Percentiles rank a stretch among this genome's conserved stretches.
Evolutionary conservation across 2,888 invertebrate genomes (phyloP).

Genomic region (Heliconius erato): DNA sequence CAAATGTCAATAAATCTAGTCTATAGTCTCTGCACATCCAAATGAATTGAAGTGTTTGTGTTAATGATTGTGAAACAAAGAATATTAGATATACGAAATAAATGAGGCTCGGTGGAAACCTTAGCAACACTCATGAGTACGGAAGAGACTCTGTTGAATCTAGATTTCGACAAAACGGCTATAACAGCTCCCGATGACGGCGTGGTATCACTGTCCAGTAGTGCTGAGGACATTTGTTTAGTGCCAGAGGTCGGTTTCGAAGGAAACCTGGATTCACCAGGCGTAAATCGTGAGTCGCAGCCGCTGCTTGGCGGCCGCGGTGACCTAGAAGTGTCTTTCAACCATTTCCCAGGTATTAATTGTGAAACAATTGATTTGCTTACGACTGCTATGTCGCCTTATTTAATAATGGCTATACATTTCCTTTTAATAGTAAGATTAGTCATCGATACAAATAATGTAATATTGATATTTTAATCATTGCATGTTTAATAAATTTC

Average conservation of each 20-base stretch:
- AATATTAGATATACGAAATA: constrained; percentile 78
- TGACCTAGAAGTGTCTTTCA: constrained; percentile 90
- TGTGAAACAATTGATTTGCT: background rate
- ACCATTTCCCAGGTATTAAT: constrained; percentile 93
- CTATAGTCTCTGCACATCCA: constrained; percentile 68
- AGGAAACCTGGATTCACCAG: constrained; percentile 93
- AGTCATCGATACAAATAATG: background rate
- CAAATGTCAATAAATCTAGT: constrained; percentile 55
- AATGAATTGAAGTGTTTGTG: constrained; percentile 79
- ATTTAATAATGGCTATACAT: constrained; percentile 25
- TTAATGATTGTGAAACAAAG: constrained; percentile 85
- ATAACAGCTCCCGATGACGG: constrained; percentile 84
- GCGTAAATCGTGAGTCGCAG: constrained; percentile 96
- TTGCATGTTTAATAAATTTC: constrained; percentile 64
- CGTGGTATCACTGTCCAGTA: constrained; percentile 86
- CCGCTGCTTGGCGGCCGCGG: constrained; percentile 95
- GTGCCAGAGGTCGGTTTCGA: constrained; percentile 94
- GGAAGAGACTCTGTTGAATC: constrained; percentile 87
- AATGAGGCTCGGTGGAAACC: constrained; percentile 83
- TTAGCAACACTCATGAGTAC: constrained; percentile 86
- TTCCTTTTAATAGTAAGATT: constrained; percentile 5
- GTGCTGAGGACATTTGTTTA: constrained; percentile 89
- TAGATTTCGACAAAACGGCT: constrained; percentile 86
- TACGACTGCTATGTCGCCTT: constrained; percentile 18
- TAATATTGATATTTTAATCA: constrained; percentile 61